These are phyloP conservation scores for Hylia prasina DNA, from an alignment of 2,113 vertebrate genomes.

Conservation along the genomic window DNA sequence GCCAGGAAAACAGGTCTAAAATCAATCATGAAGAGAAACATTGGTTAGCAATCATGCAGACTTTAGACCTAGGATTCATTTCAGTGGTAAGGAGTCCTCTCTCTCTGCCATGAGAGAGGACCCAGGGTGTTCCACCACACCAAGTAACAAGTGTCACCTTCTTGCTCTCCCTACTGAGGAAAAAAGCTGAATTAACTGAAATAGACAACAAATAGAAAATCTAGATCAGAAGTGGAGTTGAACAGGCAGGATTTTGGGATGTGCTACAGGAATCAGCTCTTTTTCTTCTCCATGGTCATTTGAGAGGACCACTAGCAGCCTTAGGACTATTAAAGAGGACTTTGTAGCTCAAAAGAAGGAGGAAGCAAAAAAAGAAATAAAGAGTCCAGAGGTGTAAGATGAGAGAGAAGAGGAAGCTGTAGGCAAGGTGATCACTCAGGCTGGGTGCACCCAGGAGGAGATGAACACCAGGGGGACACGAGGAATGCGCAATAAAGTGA, in stretches of 20 bases:
- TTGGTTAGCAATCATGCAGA: not conserved
- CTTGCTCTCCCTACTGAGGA: not conserved
- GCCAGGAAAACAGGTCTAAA: not conserved
- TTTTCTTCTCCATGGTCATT: rapidly evolving
- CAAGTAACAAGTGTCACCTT: not conserved
- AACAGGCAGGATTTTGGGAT: not conserved
- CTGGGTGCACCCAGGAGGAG: not conserved
- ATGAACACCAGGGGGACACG: rapidly evolving
- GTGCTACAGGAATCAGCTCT: not conserved
- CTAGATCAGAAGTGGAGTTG: not conserved
- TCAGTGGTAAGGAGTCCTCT: not conserved
- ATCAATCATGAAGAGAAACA: not conserved
- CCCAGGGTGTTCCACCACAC: not conserved
- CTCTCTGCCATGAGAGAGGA: too few species aligned
- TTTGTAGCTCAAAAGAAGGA: not conserved
- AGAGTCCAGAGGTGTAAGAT: not conserved
- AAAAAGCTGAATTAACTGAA: not conserved
- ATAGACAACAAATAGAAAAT: not conserved
- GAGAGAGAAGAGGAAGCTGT: not conserved
- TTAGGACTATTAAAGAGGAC: not conserved
- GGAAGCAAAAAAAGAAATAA: not conserved
- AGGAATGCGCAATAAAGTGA: not conserved
- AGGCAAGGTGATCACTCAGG: not conserved
- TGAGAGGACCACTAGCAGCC: not conserved
- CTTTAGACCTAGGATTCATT: not conserved